Base-by-base conservation (phyloP, 2,888 invertebrate genomes). In the Pseudolycoriella hygida region DNA sequence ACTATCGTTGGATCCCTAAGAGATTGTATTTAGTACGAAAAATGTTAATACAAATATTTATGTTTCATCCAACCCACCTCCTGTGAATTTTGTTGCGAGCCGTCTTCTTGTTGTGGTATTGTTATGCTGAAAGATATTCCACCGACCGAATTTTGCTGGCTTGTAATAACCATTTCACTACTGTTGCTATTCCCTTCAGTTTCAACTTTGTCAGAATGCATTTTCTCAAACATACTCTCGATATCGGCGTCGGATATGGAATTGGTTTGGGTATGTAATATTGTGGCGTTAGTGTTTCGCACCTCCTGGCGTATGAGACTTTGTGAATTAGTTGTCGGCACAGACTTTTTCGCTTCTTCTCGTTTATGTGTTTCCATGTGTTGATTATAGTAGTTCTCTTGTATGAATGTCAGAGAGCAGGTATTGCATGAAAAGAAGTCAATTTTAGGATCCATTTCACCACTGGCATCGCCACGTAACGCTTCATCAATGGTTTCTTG, bases 401-500 rank as follows among this genome's bases (percentile, higher is more conserved):
- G 66, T 15, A 67, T 60, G 50, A 67, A 67, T 2, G 67, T 66
- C 49, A 67, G 50, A 42, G 66, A 66, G 53, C 67, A 67, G 45
- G 62, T 58, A 52, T 61, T 63, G 53, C 67, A 67, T 34, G 66
- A 64, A 49, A 63, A 64, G 56, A 67, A 67, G 41, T 65, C 59
- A 42, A 67, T 67, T 45, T 51, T 52, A 14, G 48, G 45, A 30
- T 51, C 51, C 14, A 50, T 38, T 17, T 61, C 62, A 20, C 47
- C 47, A 14, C 45, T 46, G 25, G 4, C 8, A 8, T 25, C 25
- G 32, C 66, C 66, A 46, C 64, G 61, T n/a, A 66, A 55, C 17
- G 65, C 66, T 52, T 66, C 66, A 45, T 66, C 64, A 44, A 66
- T 66, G 3, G 64, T 66, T 42, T 66, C 65, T 45, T 64, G 64